phyloP scores from a whole-genome alignment of 2,888 invertebrate species.

The Tipula unca region DNA sequence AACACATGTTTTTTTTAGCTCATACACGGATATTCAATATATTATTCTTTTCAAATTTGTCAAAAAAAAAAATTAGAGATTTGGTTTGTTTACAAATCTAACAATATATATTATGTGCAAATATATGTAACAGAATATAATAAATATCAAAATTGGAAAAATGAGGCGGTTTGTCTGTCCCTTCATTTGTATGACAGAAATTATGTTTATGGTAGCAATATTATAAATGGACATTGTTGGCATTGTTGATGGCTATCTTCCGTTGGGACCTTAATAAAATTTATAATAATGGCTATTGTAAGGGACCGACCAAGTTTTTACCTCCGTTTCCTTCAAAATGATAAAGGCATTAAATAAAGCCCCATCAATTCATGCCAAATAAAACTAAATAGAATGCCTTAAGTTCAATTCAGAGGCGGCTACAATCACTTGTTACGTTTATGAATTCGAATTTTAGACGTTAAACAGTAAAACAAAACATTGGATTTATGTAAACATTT shows the following conservation, averaged over 20 bases:
- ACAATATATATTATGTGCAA: neutral
- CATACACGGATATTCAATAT: neutral
- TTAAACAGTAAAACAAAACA: no score
- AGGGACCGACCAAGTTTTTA: neutral
- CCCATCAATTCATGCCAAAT: no score
- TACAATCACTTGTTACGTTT: no score
- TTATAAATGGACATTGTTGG: neutral
- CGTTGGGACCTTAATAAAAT: neutral
- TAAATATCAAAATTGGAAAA: neutral
- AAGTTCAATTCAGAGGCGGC: no score
- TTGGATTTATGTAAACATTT: no score
- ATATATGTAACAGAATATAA: neutral
- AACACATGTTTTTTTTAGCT: neutral
- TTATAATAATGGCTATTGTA: neutral
- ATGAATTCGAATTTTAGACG: no score
- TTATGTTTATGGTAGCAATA: neutral
- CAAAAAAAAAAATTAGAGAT: neutral
- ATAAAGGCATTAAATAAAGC: neutral
- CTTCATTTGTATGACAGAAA: neutral
- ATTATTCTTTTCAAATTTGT: neutral
- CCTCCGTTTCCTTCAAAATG: neutral
- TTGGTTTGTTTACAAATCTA: neutral
- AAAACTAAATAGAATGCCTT: no score
- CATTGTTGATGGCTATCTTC: neutral
- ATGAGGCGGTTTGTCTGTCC: neutral